Evolutionary conservation across 2,113 vertebrate genomes (phyloP).

Genomic region (Muntiacus reevesi): DNA sequence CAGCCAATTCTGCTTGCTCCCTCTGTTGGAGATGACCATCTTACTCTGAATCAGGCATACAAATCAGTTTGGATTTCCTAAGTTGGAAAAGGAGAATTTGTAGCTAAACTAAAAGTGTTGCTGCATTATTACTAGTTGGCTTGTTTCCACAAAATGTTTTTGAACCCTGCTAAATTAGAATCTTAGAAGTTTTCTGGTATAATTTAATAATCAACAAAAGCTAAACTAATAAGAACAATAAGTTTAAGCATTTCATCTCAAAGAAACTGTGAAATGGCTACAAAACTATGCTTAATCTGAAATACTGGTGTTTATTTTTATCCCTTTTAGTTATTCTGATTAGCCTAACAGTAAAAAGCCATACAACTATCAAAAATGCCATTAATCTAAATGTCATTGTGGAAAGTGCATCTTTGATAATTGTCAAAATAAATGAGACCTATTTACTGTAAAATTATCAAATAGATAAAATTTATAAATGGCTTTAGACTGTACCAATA

Average conservation of each 20-base stretch:
- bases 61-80: constrained; percentile 84
- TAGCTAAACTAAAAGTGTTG: constrained; percentile 72
- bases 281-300: constrained; percentile 73
- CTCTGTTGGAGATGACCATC: constrained; percentile 75
- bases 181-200: constrained; percentile 72
- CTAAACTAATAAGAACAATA: constrained; percentile 68
- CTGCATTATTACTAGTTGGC: constrained; percentile 70
- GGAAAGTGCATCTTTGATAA: constrained; percentile 76
- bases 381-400: constrained; percentile 62
- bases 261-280: constrained; percentile 76
- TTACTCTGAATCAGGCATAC: constrained; percentile 74
- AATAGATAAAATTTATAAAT: constrained; percentile 80
- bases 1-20: constrained; percentile 60
- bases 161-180: constrained; percentile 75
- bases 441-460: constrained; percentile 78
- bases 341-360: constrained; percentile 77
- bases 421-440: constrained; percentile 75
- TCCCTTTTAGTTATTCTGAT: constrained; percentile 74
- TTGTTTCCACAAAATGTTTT: constrained; percentile 72
- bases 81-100: constrained; percentile 77
- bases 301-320: constrained; percentile 77
- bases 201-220: constrained; percentile 72
- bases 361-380: constrained; percentile 77
- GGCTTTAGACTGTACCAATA: constrained; percentile 80
- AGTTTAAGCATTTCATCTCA: constrained; percentile 76